Evolutionary conservation across 2,113 vertebrate species (phyloP), one percentile per base, ranked within the genome.

Genomic region (Anolis sagrei): DNA sequence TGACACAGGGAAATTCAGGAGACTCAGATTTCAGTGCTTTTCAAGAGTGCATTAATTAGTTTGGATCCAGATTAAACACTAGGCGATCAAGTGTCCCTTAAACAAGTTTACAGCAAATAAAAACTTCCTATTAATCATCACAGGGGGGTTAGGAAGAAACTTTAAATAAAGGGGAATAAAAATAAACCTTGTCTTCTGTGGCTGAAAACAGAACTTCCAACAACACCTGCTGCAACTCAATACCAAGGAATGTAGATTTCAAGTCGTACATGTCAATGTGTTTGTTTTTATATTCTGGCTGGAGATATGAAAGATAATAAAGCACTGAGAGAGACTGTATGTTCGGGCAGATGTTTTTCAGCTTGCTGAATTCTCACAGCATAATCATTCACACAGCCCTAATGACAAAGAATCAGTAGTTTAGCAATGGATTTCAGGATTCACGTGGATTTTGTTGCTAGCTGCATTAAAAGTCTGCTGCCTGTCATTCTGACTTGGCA

Each of bases 181-280:
- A 94, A 94, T 88, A 93, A 90, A 91, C 90, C 87, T 92, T 91
- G 91, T 89, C 88, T 93, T 94, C 91, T 91, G 90, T 54, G 89
- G 90, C 88, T 81, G 89, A 70, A 87, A 89, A 86, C 77, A 74
- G 69, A 66, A 32, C 76, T 44, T 80, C 48, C 48, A 95, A 92
- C 91, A 90, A 90, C 94, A 95, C 94, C 94, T 94, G 94, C 94
- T 94, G 94, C 92, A 92, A 95, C 92, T 10, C 90, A 93, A 94
- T 93, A 94, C 92, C 84, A 85, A 93, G 89, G 93, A 95, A 95
- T 93, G 93, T 87, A 93, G 93, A 94, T 94, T 93, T 93, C 93
- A 91, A 91, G 89, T 82, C 86, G 87, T 92, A 89, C 87, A 92
- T 89, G 93, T 95, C 88, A 92, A 92, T 92, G 92, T 89, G 89